phyloP scores from a whole-genome alignment of 30 jellyfish, hydroid and myxozoan species.

The Turritopsis rubra region DNA sequence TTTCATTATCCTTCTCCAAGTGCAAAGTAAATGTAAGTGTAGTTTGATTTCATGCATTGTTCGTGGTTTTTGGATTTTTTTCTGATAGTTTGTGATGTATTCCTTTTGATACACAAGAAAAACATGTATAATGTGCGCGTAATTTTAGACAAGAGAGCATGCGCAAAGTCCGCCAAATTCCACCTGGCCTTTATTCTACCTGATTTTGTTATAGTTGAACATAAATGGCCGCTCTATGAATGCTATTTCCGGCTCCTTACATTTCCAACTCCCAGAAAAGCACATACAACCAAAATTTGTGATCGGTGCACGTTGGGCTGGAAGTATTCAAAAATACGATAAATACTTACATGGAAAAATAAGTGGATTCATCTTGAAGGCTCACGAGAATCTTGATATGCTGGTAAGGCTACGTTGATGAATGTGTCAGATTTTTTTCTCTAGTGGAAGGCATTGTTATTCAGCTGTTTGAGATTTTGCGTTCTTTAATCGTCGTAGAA shows the following conservation, averaged over 20 bases:
- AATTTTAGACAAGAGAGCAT: too few species aligned
- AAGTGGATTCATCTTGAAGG: conserved; percentile 56
- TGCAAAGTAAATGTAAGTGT: conserved; percentile 13
- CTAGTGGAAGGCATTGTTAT: too few species aligned
- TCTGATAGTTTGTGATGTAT: too few species aligned
- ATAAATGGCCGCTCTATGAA: conserved; percentile 48
- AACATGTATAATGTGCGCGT: too few species aligned
- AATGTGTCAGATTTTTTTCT: too few species aligned
- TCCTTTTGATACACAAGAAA: too few species aligned
- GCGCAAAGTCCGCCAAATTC: too few species aligned
- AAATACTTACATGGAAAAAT: conserved; percentile 62
- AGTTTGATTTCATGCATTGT: neutral
- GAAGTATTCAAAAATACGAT: conserved; percentile 59
- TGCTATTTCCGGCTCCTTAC: conserved; percentile 39
- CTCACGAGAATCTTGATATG: neutral
- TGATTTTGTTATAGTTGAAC: too few species aligned
- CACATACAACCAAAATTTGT: conserved; percentile 90
- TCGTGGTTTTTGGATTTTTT: too few species aligned
- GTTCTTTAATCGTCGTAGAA: neutral
- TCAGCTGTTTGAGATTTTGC: neutral
- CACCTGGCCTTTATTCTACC: too few species aligned
- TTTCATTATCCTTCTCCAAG: conserved; percentile 17
- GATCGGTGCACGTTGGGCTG: conserved; percentile 90
- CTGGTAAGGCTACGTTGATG: neutral
- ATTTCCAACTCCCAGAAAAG: conserved; percentile 42